Evolutionary conservation across 2,888 invertebrate genomes (phyloP), one percentile per base, ranked within the genome.

Genomic region (Agriopis aurantiaria): DNA sequence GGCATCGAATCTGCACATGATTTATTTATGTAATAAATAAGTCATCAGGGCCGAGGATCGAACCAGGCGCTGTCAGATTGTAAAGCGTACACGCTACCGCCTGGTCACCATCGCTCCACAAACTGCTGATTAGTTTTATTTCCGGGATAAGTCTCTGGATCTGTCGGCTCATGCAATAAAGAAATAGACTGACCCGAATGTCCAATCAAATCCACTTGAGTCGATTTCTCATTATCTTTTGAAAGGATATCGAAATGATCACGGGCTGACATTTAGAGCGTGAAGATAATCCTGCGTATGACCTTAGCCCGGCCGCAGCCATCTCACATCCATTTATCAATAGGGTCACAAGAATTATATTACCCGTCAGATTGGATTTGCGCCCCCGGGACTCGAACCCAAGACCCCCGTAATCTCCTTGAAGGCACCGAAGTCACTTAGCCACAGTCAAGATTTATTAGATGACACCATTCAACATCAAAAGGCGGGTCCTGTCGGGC

Each of bases 301-400:
- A 60, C 65, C 60, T 53, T 17, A 45, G 11, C 33, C 33, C 53
- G 17, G 33, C 60, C 69, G 56, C 62, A 17, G 51, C 55, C 64
- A 65, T 65, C 61, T 62, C 57, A 65, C 61, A 14, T 57, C 71
- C 67, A 71, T 68, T 71, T 68, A 71, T 71, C 71, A 68, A 68
- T 60, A 41, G 60, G 68, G 62, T 68, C 68, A 55, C 71, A 58
- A 56, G 71, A 71, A 71, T 71, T 61, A 71, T 65, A 71, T 71
- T 65, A 71, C 68, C 62, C 52, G 69, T 71, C 66, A 66, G 61
- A 68, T 70, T 71, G 65, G 68, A 71, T 71, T 67, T 67, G 62
- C 64, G 60, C 72, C 67, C 68, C 48, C 60, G 73, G 69, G 75
- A 73, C 55, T 72, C 75, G 55, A 75, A 75, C 68, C 56, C 64